Base-by-base conservation (phyloP, 1,140 invertebrate genomes). In the Rhynchophorus ferrugineus region DNA sequence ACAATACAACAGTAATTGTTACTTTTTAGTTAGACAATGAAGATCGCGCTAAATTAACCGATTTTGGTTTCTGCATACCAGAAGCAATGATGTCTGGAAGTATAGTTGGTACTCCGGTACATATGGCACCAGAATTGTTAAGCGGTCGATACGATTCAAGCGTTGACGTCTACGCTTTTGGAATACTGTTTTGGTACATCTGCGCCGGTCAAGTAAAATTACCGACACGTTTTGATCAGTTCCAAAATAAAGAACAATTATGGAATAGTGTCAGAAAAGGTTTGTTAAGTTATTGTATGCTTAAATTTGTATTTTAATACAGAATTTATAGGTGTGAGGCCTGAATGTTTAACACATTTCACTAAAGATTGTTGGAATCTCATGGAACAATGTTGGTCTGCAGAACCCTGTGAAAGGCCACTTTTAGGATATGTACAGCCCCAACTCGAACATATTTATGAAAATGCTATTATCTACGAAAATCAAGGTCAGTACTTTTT, bases 101-200 rank as follows among this genome's bases (percentile, higher is more conserved):
- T 57, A 79, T 89, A 46, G 86, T 89, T 7, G 90, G 90, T 13
- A 93, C 90, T 5, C 91, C 90, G 0, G 87, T 93, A 51, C 90
- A 94, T 65, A 94, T 95, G 91, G 89, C 90, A 21, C 91, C 91
- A 0, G 90, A 95, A 73, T 74, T 95, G 16, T 77, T 92, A 36
- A 82, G 80, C 34, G 84, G 85, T 0, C 78, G 82, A 56, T 94
- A 94, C 63, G 87, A 91, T 63, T 87, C 83, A 58, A 83, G 82
- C 52, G 90, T 95, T 11, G 90, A 95, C 65, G 83, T 93, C 1
- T 94, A 93, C 67, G 90, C 90, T 1, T 94, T 95, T 71, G 91
- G 90, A 1, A 89, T 95, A 44, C 70, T 94, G 16, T 91, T 93
- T 69, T 94, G 90, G 91, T 92, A 91, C 59, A 78, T 92, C 45